Percentiles rank a stretch among this genome's conserved stretches.
These are phyloP conservation scores for Drosophila nigrodunni DNA, from an alignment of 1,140 invertebrate genomes.

Conservation along the genomic window DNA sequence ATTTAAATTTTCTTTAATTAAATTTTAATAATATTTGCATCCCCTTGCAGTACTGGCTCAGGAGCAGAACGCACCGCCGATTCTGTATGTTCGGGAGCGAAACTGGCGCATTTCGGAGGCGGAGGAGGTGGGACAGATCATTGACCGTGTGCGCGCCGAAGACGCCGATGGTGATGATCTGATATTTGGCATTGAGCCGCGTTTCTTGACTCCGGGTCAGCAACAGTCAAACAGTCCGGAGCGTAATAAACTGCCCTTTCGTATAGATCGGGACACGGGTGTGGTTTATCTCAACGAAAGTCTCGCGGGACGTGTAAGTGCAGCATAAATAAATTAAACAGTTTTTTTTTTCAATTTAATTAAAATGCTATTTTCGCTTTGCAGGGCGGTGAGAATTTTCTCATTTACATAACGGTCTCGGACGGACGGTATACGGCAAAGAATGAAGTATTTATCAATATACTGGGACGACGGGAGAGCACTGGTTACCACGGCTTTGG, in stretches of 20 bases:
- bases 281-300: constrained; percentile 89
- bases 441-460: constrained; percentile 89
- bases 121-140: constrained; percentile 88
- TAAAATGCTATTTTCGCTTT: constrained; percentile 5
- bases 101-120: constrained; percentile 89
- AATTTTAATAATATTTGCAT: neutral
- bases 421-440: constrained; percentile 89
- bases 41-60: constrained; percentile 55
- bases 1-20: too few relatives aligned
- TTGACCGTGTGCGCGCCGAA: constrained; percentile 87
- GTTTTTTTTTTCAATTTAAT: neutral
- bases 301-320: constrained; percentile 88
- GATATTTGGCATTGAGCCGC: constrained; percentile 87
- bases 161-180: constrained; percentile 88
- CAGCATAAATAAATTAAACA: neutral
- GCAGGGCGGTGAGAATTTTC: constrained; percentile 89
- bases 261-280: constrained; percentile 89
- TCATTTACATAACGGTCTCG: constrained; percentile 89
- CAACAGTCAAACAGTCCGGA: constrained; percentile 32
- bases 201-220: constrained; percentile 58
- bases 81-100: constrained; percentile 85
- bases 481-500: constrained; percentile 41
- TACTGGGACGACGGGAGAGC: constrained; percentile 83
- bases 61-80: constrained; percentile 85
- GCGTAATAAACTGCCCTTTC: constrained; percentile 86